Evolutionary conservation across 2,888 invertebrate species (phyloP), one percentile per base, ranked within the genome.

Genomic region (Parnassius glacialis): DNA sequence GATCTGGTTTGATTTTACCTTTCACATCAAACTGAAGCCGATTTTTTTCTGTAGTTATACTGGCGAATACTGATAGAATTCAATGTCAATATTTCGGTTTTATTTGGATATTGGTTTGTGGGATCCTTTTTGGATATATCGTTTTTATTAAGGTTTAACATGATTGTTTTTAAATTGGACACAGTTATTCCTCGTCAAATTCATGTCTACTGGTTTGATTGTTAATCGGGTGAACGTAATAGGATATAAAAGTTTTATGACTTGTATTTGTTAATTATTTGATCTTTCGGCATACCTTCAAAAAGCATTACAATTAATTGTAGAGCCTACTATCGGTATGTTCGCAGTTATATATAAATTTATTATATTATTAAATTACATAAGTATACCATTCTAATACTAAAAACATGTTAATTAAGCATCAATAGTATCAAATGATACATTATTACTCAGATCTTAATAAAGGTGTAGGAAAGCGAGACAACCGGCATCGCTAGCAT

Each of bases 121-220:
- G 16, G 12, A 34, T 45, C 47, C 47, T 42, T 47, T 53, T 48
- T 53, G 59, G 41, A 53, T 59, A 53, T 59, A 59, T 59, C 42
- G 53, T 54, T 59, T 59, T 54, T 48, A 54, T 45, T 54, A 42
- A 50, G 47, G 42, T 20, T 42, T 54, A 53, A 48, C 48, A 54
- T n/a, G 59, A 54, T 59, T 59, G 59, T 54, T 54, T 59, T 34
- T 34, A 13, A n/a, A 59, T 59, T 47, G 59, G 59, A 59, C 20
- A 52, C 59, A 16, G 59, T n/a, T 59, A 43, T 10, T 48, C 48
- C n/a, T 2, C 48, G 10, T 48, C 13, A 9, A 13, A 48, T 48
- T 48, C 9, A 48, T 48, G 1, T 47, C 13, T 47, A 47, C n/a
- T 9, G 13, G 3, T 1, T 45, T 45, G 12, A 3, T 11, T n/a